A percentile compares a stretch with the other conserved stretches of the same genome.
These are phyloP conservation scores for Mythimna vitellina DNA, from an alignment of 2,888 invertebrate genomes.

Conservation along the genomic window DNA sequence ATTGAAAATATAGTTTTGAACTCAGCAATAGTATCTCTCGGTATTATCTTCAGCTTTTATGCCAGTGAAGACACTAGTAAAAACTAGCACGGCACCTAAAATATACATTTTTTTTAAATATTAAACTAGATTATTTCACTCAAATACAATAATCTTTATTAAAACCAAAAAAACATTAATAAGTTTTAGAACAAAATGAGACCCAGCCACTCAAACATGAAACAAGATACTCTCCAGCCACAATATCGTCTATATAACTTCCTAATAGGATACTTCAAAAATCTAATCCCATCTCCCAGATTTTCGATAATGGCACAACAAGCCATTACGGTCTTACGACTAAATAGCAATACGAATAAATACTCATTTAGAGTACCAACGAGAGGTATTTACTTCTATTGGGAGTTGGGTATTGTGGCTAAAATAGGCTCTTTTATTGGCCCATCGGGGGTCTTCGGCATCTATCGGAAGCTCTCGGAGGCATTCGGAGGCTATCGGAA, in stretches of 20 bases:
- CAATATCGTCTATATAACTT: conserved; percentile 13
- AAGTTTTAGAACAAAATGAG: background rate
- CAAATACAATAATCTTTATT: background rate
- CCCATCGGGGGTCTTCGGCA: conserved; percentile 71
- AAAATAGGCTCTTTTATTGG: conserved; percentile 75
- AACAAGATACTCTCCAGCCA: conserved; percentile 27
- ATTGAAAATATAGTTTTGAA: too few relatives aligned
- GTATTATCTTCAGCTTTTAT: background rate
- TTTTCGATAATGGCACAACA: conserved; percentile 43
- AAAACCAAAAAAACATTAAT: background rate
- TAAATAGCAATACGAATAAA: conserved; percentile 52
- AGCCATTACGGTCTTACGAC: conserved; percentile 36
- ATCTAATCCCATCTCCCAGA: conserved; percentile 51
- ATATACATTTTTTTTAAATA: background rate
- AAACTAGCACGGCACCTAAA: too few relatives aligned
- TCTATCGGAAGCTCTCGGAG: conserved; percentile 44
- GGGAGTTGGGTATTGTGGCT: conserved; percentile 56
- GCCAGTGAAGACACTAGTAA: too few relatives aligned
- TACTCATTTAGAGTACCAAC: conserved; percentile 52
- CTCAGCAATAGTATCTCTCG: too few relatives aligned
- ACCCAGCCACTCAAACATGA: conserved; percentile 18
- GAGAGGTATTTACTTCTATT: conserved; percentile 62
- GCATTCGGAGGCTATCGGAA: conserved; percentile 31
- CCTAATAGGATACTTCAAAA: conserved; percentile 50
- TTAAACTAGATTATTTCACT: background rate